Conservation (phyloP, 2,113 vertebrate species). For the zebrafish (Danio rerio) region DNA sequence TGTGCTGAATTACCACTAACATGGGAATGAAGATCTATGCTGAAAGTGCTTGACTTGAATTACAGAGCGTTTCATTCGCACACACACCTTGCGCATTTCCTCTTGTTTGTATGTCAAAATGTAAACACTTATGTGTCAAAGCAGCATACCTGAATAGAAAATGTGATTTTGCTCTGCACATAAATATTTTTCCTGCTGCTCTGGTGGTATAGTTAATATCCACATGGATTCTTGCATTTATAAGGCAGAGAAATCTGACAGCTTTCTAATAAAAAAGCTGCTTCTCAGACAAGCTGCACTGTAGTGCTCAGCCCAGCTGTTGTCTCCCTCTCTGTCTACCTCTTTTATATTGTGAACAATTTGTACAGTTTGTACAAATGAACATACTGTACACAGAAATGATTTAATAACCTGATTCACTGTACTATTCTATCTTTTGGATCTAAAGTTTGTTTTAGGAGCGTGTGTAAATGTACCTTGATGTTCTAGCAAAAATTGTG, state of each 20-base stretch:
- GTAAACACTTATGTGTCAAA: not conserved
- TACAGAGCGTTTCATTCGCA: not conserved
- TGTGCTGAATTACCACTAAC: not conserved
- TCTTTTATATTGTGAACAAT: not conserved
- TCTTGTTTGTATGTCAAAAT: not conserved
- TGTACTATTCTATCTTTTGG: not conserved
- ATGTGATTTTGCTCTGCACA: not conserved
- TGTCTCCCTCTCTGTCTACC: not conserved
- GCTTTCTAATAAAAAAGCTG: not conserved
- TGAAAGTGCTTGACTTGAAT: not conserved
- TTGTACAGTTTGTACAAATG: not conserved
- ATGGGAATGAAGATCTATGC: slow-evolving; percentile 3
- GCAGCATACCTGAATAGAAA: not conserved
- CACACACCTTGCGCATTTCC: not conserved
- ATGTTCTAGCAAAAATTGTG: too few species aligned
- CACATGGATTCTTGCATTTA: not conserved
- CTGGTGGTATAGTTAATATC: not conserved
- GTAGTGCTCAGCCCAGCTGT: not conserved
- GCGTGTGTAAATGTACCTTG: too few species aligned
- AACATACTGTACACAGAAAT: not conserved
- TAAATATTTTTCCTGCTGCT: not conserved
- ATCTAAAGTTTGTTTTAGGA: not conserved
- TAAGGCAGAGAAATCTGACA: not conserved
- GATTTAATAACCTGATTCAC: not conserved
- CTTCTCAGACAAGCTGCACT: not conserved